A percentile compares a stretch with the other conserved stretches of the same genome.
Conservation (phyloP, 1,140 invertebrate species). For the Brachionus asplanchnoidis region DNA sequence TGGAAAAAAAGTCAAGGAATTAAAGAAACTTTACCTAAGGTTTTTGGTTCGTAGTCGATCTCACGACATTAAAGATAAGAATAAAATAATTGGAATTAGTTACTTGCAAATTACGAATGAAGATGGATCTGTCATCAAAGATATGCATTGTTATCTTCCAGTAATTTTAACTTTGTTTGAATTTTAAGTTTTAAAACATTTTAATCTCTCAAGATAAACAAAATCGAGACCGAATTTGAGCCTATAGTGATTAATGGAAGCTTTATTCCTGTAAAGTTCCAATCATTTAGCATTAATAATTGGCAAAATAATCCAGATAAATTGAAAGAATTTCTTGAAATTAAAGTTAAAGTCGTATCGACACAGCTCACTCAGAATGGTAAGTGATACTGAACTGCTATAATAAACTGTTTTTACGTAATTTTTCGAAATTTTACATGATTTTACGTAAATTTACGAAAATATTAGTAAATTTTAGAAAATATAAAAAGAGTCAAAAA, state of each 20-base stretch:
- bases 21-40: constrained; percentile 7
- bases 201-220: neutral
- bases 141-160: constrained; percentile 23
- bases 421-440: too few relatives aligned
- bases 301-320: neutral
- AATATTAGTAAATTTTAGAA: too few relatives aligned
- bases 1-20: constrained; percentile 26
- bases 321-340: constrained; percentile 7
- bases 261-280: neutral
- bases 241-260: neutral
- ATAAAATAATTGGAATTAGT: constrained; percentile 16
- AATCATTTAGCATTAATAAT: neutral
- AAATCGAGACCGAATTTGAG: constrained; percentile 12
- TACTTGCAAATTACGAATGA: constrained; percentile 37
- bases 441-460: too few relatives aligned
- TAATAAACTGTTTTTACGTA: too few relatives aligned
- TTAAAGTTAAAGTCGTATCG: constrained; percentile 41
- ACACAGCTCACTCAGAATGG: constrained; percentile 39
- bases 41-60: constrained; percentile 13
- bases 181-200: too few relatives aligned
- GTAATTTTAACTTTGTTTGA: neutral
- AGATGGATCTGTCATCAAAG: constrained; percentile 27
- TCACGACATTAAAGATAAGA: constrained; percentile 18
- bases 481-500: too few relatives aligned
- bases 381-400: neutral